These are phyloP conservation scores for Oreochromis mossambicus DNA, from an alignment of 2,797 vertebrate species.

Conservation along the genomic window DNA sequence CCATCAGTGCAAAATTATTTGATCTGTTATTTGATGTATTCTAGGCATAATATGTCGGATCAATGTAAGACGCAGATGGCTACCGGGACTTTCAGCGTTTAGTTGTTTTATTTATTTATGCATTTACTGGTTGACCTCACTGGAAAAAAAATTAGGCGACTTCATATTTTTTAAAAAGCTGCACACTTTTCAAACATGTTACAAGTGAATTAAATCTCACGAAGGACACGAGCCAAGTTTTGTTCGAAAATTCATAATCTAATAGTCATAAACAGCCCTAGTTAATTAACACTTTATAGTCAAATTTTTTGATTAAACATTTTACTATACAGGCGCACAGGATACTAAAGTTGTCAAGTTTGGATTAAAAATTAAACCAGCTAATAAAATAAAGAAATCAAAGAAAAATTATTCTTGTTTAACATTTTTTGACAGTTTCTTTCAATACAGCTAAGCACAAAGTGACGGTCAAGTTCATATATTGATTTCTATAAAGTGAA, in stretches of 20 bases:
- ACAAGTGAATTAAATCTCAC: not conserved
- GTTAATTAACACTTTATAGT: not conserved
- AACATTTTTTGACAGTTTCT: not conserved
- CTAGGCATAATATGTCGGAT: not conserved
- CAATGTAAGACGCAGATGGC: not conserved
- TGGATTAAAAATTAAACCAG: not conserved
- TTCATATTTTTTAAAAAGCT: not conserved
- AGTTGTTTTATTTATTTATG: not conserved
- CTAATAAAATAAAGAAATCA: not conserved
- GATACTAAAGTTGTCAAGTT: not conserved
- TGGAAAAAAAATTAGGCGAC: not conserved
- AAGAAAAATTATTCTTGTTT: not conserved
- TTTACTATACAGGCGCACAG: not conserved
- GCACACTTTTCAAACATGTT: not conserved
- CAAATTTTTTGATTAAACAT: not conserved
- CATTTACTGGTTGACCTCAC: not conserved
- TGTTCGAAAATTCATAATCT: not conserved
- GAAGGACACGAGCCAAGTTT: not conserved
- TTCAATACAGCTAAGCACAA: not conserved
- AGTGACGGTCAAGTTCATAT: constrained; percentile 30
- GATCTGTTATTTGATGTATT: not conserved
- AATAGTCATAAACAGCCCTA: not conserved
- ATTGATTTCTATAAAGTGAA: not conserved
- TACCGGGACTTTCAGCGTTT: not conserved
- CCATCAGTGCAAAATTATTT: not conserved